phyloP scores from a whole-genome alignment of 2,888 invertebrate species.

The Sinotaia quadrata region DNA sequence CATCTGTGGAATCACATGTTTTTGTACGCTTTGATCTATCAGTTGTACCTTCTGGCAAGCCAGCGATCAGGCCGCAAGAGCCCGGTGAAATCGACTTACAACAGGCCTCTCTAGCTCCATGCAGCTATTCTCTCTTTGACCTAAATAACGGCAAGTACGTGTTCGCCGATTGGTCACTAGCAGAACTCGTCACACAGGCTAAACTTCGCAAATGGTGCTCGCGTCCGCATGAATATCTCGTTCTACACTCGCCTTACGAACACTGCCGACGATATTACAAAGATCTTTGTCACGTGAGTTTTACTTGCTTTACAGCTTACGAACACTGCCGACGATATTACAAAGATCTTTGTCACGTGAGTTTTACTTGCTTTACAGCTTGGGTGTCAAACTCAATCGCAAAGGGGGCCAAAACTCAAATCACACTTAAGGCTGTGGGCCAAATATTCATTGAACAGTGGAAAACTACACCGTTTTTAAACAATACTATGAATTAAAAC shows the following conservation, averaged over 20 bases:
- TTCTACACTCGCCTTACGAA: conserved; percentile 31
- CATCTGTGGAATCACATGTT: conserved; percentile 21
- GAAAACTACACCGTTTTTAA: no score
- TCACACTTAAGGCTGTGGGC: no score
- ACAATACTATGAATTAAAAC: no score
- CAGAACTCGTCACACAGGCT: conserved; percentile 31
- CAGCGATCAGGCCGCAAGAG: conserved; percentile 1
- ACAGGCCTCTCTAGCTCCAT: conserved; percentile 27
- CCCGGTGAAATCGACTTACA: conserved; percentile 21
- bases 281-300: conserved; percentile 45
- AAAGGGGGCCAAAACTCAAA: no score
- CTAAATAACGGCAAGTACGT: conserved; percentile 47
- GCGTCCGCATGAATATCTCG: conserved; percentile 29
- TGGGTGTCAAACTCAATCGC: no score
- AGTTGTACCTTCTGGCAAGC: background rate
- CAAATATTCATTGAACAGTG: no score
- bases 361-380: no score
- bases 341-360: conserved; percentile 44
- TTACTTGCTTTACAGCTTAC: no score
- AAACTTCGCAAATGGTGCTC: conserved; percentile 37
- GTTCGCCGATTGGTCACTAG: conserved; percentile 36
- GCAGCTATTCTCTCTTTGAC: conserved; percentile 57
- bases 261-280: conserved; percentile 37
- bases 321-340: conserved; percentile 35
- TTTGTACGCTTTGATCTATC: background rate